Percentiles rank a stretch among this genome's conserved stretches.
These are phyloP conservation scores for Alces alces DNA, from an alignment of 2,113 vertebrate genomes.

Conservation along the genomic window DNA sequence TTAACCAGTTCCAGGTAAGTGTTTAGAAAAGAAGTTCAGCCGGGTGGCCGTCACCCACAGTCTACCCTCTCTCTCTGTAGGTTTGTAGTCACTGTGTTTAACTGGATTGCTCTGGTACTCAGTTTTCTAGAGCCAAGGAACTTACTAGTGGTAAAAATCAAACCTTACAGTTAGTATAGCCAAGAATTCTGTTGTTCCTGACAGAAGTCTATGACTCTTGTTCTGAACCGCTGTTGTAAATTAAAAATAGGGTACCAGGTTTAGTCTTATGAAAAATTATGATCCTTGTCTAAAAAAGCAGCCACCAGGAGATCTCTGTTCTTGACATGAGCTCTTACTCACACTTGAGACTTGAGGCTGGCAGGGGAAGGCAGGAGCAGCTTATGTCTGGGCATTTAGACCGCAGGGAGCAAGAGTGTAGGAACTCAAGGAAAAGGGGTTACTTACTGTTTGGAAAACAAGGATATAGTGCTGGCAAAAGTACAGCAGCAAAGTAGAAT, in stretches of 20 bases:
- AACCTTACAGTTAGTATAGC: not conserved
- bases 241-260: not conserved
- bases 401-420: not conserved
- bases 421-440: not conserved
- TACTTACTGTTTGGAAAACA: not conserved
- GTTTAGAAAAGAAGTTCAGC: not conserved
- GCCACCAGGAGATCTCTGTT: not conserved
- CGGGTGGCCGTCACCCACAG: not conserved
- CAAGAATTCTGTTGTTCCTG: not conserved
- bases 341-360: not conserved
- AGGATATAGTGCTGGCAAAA: not conserved
- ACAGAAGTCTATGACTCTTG: not conserved
- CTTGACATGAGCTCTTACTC: not conserved
- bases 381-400: not conserved
- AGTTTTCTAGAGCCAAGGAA: not conserved
- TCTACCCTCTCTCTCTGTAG: not conserved
- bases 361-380: not conserved
- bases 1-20: constrained; percentile 96
- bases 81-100: not conserved
- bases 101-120: not conserved
- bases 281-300: not conserved
- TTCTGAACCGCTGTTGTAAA: not conserved
- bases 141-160: not conserved
- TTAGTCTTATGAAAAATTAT: not conserved
- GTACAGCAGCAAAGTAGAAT: not conserved